Conservation (phyloP, 2,113 vertebrate genomes). For the Calcarius ornatus region DNA sequence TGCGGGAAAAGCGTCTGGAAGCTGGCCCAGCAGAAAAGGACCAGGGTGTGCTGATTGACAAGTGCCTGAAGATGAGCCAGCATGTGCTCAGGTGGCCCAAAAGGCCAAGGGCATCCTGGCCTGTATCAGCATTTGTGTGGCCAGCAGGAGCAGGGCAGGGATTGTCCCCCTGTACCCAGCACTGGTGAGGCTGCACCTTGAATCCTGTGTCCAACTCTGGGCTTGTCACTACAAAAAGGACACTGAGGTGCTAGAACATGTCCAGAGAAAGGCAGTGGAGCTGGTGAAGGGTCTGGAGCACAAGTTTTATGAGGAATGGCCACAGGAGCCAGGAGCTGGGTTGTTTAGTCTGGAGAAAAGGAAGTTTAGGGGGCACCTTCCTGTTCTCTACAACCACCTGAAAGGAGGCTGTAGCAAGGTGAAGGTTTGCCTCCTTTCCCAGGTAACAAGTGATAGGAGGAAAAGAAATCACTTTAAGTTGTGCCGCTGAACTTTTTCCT, state of each 20-base stretch:
- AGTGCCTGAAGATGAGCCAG: neutral
- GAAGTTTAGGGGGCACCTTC: neutral
- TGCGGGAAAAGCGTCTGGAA: neutral
- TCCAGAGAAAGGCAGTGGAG: accelerated
- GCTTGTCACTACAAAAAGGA: accelerated
- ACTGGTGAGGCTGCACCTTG: accelerated
- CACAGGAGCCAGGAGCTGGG: neutral
- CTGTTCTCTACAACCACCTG: neutral
- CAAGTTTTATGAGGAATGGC: neutral
- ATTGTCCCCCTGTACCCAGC: accelerated
- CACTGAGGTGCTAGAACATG: accelerated
- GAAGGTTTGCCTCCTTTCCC: neutral
- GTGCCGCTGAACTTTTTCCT: neutral
- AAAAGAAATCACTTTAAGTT: neutral
- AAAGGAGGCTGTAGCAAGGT: neutral
- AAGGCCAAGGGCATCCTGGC: neutral
- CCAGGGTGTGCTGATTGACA: neutral
- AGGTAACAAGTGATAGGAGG: neutral
- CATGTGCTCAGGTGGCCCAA: neutral
- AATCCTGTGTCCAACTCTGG: neutral
- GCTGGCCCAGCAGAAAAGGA: too few relatives aligned
- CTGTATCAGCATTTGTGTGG: neutral
- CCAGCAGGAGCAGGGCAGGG: neutral
- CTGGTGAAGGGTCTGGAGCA: neutral
- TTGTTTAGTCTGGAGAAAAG: neutral